Evolutionary conservation across 2,888 invertebrate species (phyloP).

Genomic region (Apotomis betuletana): DNA sequence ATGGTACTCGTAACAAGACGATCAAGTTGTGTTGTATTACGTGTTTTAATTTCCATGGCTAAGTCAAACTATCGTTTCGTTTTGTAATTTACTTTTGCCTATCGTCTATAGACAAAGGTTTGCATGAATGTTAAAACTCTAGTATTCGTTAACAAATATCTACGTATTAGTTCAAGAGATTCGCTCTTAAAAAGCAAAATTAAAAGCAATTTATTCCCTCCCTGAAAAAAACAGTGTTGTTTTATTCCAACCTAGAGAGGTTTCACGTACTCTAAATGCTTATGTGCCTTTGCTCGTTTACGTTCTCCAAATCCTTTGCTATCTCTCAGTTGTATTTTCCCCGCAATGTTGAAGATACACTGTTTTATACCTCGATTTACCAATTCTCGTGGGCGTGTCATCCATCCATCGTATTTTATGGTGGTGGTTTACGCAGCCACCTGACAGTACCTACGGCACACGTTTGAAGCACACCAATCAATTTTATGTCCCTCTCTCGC

Average conservation of each 20-base stretch:
- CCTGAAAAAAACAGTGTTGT: conserved; percentile 12
- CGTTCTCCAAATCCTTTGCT: conserved; percentile 18
- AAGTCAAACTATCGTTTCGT: no score
- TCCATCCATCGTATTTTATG: conserved; percentile 30
- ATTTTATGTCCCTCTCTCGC: conserved; percentile 7
- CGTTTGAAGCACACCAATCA: conserved; percentile 22
- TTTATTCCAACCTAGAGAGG: conserved; percentile 28
- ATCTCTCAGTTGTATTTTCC: conserved; percentile 21
- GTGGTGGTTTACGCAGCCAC: conserved; percentile 25
- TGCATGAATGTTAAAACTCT: no score
- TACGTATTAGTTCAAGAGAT: no score
- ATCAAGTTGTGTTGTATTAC: no score
- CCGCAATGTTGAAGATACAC: not conserved
- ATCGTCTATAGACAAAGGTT: no score
- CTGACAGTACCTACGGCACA: not conserved
- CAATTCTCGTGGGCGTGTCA: conserved; percentile 22
- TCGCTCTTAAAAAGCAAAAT: not conserved
- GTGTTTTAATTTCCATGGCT: no score
- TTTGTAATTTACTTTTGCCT: no score
- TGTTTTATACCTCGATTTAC: conserved; percentile 15
- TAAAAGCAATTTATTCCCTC: not conserved
- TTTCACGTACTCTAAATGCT: conserved; percentile 17
- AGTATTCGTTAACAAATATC: no score
- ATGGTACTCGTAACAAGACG: no score
- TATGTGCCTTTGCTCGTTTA: conserved; percentile 12